These are phyloP conservation scores for Pristiophorus japonicus DNA, from an alignment of 2,113 vertebrate genomes.

Conservation along the genomic window DNA sequence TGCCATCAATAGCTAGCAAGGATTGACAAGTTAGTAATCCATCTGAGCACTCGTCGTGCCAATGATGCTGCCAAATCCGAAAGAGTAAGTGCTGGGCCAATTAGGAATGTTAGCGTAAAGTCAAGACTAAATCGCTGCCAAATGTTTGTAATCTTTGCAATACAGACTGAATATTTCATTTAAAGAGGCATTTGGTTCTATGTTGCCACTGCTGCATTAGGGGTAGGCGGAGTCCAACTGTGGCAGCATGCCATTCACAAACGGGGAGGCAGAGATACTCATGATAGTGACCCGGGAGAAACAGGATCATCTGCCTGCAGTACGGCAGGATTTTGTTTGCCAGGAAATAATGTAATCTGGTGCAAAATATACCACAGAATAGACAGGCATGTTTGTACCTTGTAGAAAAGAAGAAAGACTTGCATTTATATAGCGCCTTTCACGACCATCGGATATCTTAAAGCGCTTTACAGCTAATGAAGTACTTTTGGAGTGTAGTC, in stretches of 20 bases:
- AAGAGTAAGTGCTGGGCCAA: neutral
- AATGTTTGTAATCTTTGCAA: neutral
- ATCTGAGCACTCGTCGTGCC: neutral
- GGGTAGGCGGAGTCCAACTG: too few species aligned
- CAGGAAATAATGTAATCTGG: neutral
- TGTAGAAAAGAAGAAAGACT: too few species aligned
- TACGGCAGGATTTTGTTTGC: neutral
- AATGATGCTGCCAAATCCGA: neutral
- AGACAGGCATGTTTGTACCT: neutral
- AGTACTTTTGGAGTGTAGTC: too few species aligned
- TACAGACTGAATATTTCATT: neutral
- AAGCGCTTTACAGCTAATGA: too few species aligned
- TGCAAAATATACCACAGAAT: neutral
- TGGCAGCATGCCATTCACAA: neutral
- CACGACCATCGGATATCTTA: too few species aligned
- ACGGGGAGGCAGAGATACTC: neutral
- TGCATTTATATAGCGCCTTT: too few species aligned
- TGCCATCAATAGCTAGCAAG: neutral
- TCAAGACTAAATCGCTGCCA: neutral
- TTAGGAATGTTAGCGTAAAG: neutral
- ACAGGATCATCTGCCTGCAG: too few species aligned
- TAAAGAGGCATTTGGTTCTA: neutral
- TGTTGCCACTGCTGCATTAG: neutral
- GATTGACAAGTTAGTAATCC: neutral
- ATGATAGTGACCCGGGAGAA: too few species aligned